These are phyloP conservation scores for Cheilosia grossa DNA, from an alignment of 2,888 invertebrate species.

Conservation along the genomic window DNA sequence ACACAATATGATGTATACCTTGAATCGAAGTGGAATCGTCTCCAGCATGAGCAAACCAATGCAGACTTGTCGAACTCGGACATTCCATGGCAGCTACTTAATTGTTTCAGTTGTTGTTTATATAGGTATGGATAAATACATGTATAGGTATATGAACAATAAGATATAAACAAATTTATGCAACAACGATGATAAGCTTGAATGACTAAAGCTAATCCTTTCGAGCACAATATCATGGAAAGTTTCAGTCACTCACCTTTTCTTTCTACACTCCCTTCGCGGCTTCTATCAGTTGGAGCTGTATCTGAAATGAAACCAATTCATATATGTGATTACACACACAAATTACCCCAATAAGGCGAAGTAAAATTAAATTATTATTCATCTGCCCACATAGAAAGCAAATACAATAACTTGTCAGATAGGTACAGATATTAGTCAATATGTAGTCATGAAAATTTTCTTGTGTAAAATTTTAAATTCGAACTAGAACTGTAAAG, in stretches of 20 bases:
- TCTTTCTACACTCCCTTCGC: slow-evolving; percentile 82
- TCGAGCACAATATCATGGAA: neutral
- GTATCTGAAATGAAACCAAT: slow-evolving; percentile 78
- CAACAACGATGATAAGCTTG: slow-evolving; percentile 1
- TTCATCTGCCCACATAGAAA: slow-evolving; percentile 25
- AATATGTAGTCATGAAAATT: slow-evolving; percentile 5
- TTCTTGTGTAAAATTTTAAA: neutral
- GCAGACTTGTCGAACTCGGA: slow-evolving; percentile 79
- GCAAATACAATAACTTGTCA: slow-evolving; percentile 16
- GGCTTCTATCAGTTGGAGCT: slow-evolving; percentile 81
- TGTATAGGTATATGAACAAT: neutral
- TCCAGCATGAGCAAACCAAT: slow-evolving; percentile 83
- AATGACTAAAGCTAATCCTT: slow-evolving; percentile 29
- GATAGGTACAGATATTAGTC: slow-evolving; percentile 11
- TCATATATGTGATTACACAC: slow-evolving; percentile 49
- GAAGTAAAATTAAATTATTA: slow-evolving; percentile 45
- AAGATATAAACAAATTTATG: slow-evolving; percentile 38
- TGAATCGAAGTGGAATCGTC: slow-evolving; percentile 79
- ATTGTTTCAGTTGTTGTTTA: slow-evolving; percentile 11
- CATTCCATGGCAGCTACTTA: slow-evolving; percentile 74
- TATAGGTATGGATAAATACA: slow-evolving; percentile 11
- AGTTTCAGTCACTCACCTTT: slow-evolving; percentile 79
- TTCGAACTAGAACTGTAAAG: slow-evolving; percentile 11
- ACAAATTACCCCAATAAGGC: slow-evolving; percentile 47
- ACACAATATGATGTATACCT: slow-evolving; percentile 76